phyloP scores from a whole-genome alignment of 2,113 vertebrate genomes.

The Benitochromis conjunctus region DNA sequence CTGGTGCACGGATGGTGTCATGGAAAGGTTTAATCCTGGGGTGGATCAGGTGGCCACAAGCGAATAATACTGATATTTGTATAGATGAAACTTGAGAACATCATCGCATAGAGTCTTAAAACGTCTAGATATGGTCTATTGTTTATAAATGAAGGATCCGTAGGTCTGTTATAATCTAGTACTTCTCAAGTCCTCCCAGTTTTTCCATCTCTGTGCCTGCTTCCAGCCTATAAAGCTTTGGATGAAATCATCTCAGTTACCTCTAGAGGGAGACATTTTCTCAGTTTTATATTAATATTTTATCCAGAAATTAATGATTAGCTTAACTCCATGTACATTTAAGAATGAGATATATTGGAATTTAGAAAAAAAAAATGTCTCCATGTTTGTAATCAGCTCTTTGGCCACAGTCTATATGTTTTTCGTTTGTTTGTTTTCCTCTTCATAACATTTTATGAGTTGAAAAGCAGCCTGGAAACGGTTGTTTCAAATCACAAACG shows the following conservation, averaged over 20 bases:
- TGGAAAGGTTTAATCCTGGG: background rate
- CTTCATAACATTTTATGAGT: background rate
- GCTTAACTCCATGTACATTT: background rate
- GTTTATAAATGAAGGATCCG: background rate
- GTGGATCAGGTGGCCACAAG: background rate
- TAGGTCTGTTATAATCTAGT: background rate
- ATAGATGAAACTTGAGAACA: background rate
- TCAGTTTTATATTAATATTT: background rate
- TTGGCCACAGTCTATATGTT: background rate
- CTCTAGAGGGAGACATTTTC: slow-evolving; percentile 57
- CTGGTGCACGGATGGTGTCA: slow-evolving; percentile 2
- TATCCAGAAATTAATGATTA: background rate
- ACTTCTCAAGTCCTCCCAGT: background rate
- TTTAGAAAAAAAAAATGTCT: background rate
- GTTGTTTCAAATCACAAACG: background rate
- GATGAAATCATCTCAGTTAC: background rate
- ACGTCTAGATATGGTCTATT: background rate
- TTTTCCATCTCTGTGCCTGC: background rate
- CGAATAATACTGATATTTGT: background rate
- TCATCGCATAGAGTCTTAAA: background rate
- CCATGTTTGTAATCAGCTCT: background rate
- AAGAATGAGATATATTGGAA: background rate
- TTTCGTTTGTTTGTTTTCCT: background rate
- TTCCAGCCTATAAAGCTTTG: background rate
- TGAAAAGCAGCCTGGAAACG: background rate